Percentiles rank a stretch among this genome's conserved stretches.
Evolutionary conservation across 1,140 invertebrate species (phyloP).

Genomic region (Panagrolaimus sp.): DNA sequence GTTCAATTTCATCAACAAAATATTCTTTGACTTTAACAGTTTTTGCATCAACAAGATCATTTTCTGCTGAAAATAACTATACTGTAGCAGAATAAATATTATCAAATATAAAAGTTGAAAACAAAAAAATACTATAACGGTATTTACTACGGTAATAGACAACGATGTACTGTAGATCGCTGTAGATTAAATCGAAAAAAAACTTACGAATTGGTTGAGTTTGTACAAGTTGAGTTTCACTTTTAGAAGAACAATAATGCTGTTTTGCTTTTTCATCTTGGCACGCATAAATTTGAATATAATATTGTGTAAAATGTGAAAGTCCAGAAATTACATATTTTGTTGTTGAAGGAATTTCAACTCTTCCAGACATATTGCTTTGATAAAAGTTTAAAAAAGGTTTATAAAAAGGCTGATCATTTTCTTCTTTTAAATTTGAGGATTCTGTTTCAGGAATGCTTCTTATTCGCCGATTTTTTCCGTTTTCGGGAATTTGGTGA

Average conservation of each 20-base stretch:
- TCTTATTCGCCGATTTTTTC: too few relatives aligned
- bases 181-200: too few relatives aligned
- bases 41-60: conserved; percentile 36
- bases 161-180: too few relatives aligned
- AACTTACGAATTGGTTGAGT: conserved; percentile 15
- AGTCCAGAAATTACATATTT: conserved; percentile 59
- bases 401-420: too few relatives aligned
- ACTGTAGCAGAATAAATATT: not conserved
- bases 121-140: too few relatives aligned
- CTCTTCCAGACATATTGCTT: conserved; percentile 25
- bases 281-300: conserved; percentile 55
- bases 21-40: conserved; percentile 32
- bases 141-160: too few relatives aligned
- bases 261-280: conserved; percentile 40
- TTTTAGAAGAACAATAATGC: conserved; percentile 35
- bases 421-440: too few relatives aligned
- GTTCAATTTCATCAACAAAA: conserved; percentile 25
- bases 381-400: too few relatives aligned
- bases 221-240: not conserved
- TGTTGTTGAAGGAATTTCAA: conserved; percentile 46
- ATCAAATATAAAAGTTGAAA: too few relatives aligned
- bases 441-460: too few relatives aligned
- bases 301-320: conserved; percentile 63
- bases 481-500: too few relatives aligned
- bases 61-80: conserved; percentile 34